Evolutionary conservation across 2,797 vertebrate species (phyloP), one percentile per base, ranked within the genome.

Genomic region (Catharus ustulatus): DNA sequence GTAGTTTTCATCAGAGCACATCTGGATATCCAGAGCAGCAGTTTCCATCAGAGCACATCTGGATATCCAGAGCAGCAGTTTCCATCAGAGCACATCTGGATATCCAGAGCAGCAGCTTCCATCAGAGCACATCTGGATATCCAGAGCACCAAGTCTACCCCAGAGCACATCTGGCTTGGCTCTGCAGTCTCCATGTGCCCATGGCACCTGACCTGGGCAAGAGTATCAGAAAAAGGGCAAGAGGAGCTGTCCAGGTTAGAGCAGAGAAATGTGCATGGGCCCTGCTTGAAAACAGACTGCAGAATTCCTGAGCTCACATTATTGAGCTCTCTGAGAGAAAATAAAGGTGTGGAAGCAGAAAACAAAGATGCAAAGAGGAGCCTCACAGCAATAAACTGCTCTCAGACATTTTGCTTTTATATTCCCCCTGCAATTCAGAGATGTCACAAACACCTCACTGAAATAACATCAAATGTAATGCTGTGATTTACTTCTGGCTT

Each of bases 221-320:
- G 29, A 10, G 2, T 10, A 4, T 6, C 40, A 34, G 55, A 63
- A 49, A 40, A 78, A 57, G 52, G 45, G 34, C 27, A 52, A 38
- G 36, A 45, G 27, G 2, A 3, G 8, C 7, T 62, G 69, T 15
- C 24, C 43, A 18, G 55, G 42, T 45, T 18, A 29, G 71, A 66
- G 3, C 30, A 55, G 73, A 51, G 55, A 24, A 38, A 10, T 0
- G 0, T 27, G 27, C 13, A 2, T 0, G 1, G 29, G 8, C 58
- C 16, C 43, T 32, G 52, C 9, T 24, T 22, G 55, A 40, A 66
- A 84, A 63, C 15, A 48, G 30, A 7, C 32, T 68, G 57, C 54
- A 64, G 18, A 16, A 2, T 51, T 63, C 69, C 66, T 68, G 49
- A 5, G 36, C 40, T 34, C 46, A n/a, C 20, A 3, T 54, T 48